Evolutionary conservation across 2,113 vertebrate species (phyloP).

Genomic region (Corydoras maculifer): DNA sequence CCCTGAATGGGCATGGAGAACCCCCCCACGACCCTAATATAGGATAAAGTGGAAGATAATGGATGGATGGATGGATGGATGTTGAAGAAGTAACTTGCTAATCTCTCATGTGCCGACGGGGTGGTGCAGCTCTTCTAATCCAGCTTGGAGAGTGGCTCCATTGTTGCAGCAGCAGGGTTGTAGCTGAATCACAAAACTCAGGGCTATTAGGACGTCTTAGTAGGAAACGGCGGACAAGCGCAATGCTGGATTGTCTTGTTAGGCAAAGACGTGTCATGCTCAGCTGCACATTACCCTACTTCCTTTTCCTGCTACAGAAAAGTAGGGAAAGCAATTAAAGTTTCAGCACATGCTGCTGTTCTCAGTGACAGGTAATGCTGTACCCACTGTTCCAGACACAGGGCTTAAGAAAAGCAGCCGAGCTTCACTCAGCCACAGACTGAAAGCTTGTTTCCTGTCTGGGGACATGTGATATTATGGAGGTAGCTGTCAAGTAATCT

Average conservation of each 20-base stretch:
- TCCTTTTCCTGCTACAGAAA: background rate
- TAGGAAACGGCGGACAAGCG: slow-evolving; percentile 11
- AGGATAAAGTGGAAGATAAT: no score
- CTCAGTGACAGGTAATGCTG: background rate
- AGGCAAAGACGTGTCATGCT: slow-evolving; percentile 19
- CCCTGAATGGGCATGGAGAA: no score
- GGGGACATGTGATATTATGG: background rate
- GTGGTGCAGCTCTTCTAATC: slow-evolving; percentile 19
- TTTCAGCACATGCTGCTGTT: slow-evolving; percentile 6
- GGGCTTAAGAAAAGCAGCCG: background rate
- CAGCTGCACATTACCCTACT: slow-evolving; percentile 7
- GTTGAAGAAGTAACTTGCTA: slow-evolving; percentile 21
- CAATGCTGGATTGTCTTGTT: slow-evolving; percentile 14
- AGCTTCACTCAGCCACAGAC: background rate
- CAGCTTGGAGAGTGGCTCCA: slow-evolving; percentile 10
- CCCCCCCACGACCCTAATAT: no score
- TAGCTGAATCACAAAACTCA: slow-evolving; percentile 13
- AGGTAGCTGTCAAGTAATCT: background rate
- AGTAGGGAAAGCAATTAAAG: slow-evolving; percentile 20
- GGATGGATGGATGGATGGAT: no score
- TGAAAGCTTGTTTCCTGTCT: background rate
- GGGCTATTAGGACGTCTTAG: slow-evolving; percentile 9
- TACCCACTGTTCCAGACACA: background rate
- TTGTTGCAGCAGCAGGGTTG: slow-evolving; percentile 7
- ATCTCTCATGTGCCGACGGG: slow-evolving; percentile 22